phyloP scores from a whole-genome alignment of 2,113 vertebrate genomes.

The Taurulus bubalis region DNA sequence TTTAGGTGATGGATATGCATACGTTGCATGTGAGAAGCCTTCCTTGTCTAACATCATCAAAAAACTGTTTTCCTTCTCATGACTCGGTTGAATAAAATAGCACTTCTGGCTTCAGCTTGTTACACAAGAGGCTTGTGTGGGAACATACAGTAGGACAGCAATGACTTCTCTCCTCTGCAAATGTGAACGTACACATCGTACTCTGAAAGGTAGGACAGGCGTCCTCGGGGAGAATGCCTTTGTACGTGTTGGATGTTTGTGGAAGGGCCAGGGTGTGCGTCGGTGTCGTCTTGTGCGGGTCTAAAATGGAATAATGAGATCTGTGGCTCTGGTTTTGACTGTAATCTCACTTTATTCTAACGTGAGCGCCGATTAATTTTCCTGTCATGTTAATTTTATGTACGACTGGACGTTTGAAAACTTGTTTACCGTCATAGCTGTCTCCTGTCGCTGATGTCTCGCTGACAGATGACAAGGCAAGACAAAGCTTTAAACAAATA shows the following conservation, averaged over 20 bases:
- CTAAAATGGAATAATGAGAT: conserved; percentile 31
- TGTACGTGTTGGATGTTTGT: conserved; percentile 17
- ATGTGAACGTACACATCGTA: conserved; percentile 38
- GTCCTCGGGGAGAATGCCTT: conserved; percentile 6
- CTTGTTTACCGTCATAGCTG: neutral
- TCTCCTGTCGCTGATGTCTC: neutral
- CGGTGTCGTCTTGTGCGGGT: neutral
- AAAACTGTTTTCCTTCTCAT: conserved; percentile 36
- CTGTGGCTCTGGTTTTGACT: conserved; percentile 4
- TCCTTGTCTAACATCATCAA: conserved; percentile 15
- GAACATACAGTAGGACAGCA: conserved; percentile 30
- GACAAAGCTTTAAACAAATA: neutral
- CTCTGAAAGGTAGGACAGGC: conserved; percentile 28
- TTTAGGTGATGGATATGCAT: conserved; percentile 36
- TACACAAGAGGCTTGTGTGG: conserved; percentile 54
- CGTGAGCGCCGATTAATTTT: conserved; percentile 8
- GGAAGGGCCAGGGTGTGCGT: neutral
- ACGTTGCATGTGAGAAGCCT: neutral
- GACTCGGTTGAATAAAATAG: conserved; percentile 57
- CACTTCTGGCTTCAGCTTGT: conserved; percentile 54
- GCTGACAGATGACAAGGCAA: neutral
- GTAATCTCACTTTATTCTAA: conserved; percentile 18
- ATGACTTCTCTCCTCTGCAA: conserved; percentile 53
- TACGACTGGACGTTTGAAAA: neutral
- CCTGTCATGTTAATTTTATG: conserved; percentile 13